Conservation (phyloP, 2,797 vertebrate species). For the Pipistrellus pipistrellus region DNA sequence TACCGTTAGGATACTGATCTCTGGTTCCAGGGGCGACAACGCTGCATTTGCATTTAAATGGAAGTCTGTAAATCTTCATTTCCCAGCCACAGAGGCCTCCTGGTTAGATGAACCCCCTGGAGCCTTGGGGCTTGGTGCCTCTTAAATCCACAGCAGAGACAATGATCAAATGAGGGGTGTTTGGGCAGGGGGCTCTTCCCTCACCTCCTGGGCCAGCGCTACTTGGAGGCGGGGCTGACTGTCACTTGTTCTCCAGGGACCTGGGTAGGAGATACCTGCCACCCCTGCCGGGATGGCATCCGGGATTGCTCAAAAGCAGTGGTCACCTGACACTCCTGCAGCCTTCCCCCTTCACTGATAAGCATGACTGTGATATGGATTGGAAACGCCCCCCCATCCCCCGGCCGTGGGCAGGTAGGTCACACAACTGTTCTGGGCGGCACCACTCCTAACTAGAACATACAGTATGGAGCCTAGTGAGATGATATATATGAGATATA, state of each 20-base stretch:
- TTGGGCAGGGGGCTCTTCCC: too few relatives aligned
- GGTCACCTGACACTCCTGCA: neutral
- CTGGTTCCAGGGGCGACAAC: slow-evolving; percentile 73
- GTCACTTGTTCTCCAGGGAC: neutral
- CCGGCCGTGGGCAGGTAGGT: neutral
- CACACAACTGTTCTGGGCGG: fast-evolving
- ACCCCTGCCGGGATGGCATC: neutral
- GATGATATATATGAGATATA: neutral
- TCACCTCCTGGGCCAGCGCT: fast-evolving
- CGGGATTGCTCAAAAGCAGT: neutral
- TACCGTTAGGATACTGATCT: slow-evolving; percentile 78
- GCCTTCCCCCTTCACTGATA: neutral
- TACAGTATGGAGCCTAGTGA: neutral
- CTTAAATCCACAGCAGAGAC: slow-evolving; percentile 50
- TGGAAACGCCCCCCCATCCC: neutral
- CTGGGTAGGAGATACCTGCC: fast-evolving
- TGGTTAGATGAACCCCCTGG: slow-evolving; percentile 82
- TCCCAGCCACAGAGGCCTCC: slow-evolving; percentile 80
- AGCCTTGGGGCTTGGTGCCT: slow-evolving; percentile 76
- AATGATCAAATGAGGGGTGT: neutral
- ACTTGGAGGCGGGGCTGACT: fast-evolving
- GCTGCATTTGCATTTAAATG: slow-evolving; percentile 90
- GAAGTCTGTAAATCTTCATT: slow-evolving; percentile 88
- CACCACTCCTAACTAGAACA: fast-evolving
- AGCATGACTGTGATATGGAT: neutral